Conservation (phyloP, 2,888 invertebrate genomes). For the Buathra laborator region DNA sequence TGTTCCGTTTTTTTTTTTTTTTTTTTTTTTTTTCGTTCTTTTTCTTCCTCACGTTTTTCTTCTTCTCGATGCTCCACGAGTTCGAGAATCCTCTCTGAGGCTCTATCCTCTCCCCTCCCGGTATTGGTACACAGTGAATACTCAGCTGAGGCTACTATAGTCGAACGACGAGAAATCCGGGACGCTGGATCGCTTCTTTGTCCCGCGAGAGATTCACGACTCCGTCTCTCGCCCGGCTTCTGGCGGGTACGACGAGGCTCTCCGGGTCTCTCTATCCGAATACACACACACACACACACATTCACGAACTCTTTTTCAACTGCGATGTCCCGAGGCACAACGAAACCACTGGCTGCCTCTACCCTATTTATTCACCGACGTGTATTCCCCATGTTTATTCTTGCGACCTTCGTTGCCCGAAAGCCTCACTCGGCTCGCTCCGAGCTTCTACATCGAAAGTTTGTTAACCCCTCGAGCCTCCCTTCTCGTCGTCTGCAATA, state of each 20-base stretch:
- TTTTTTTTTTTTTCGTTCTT: slow-evolving; percentile 2
- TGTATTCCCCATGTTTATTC: slow-evolving; percentile 42
- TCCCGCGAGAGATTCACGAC: slow-evolving; percentile 42
- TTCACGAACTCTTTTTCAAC: background rate
- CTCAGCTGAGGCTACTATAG: slow-evolving; percentile 6
- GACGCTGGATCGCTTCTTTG: slow-evolving; percentile 41
- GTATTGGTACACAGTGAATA: slow-evolving; percentile 34
- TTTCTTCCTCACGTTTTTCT: slow-evolving; percentile 5
- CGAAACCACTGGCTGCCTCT: slow-evolving; percentile 34
- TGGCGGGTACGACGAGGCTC: slow-evolving; percentile 25
- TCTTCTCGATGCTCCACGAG: slow-evolving; percentile 19
- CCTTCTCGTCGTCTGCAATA: background rate
- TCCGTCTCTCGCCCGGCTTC: slow-evolving; percentile 29
- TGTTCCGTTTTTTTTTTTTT: slow-evolving; percentile 10
- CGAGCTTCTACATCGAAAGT: slow-evolving; percentile 26
- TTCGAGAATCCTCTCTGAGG: slow-evolving; percentile 9
- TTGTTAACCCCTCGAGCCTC: slow-evolving; percentile 35
- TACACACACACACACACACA: background rate
- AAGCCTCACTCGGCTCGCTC: slow-evolving; percentile 22
- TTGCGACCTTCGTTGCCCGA: slow-evolving; percentile 32
- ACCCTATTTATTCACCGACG: slow-evolving; percentile 45
- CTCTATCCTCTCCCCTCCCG: background rate
- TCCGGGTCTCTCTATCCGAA: background rate
- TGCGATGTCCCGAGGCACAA: slow-evolving; percentile 22
- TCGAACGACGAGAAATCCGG: slow-evolving; percentile 49